A percentile compares a stretch with the other conserved stretches of the same genome.
phyloP scores from a whole-genome alignment of 2,113 vertebrate species.

The Notarius quadriscutis region DNA sequence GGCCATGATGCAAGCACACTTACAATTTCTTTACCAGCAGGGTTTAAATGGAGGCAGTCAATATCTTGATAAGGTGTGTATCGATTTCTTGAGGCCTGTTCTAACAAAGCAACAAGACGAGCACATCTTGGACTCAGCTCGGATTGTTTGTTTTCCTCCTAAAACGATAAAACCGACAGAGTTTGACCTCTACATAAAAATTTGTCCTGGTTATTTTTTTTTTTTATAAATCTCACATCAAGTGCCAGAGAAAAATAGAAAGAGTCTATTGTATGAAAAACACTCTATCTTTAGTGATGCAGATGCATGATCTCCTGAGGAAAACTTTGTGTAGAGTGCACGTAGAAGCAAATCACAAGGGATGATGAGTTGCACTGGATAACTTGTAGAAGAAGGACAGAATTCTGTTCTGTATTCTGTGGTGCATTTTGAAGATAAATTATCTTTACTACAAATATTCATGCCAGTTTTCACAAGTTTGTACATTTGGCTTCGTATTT shows the following conservation, averaged over 20 bases:
- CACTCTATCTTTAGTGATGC: not conserved
- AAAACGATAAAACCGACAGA: not conserved
- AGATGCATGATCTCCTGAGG: not conserved
- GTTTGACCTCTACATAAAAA: not conserved
- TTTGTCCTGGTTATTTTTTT: not conserved
- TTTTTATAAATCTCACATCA: no score
- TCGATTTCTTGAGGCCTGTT: constrained; percentile 1
- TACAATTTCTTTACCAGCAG: constrained; percentile 6
- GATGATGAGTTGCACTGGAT: not conserved
- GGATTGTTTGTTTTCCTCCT: not conserved
- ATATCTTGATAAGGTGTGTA: constrained; percentile 3
- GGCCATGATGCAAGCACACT: not conserved
- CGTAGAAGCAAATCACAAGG: not conserved
- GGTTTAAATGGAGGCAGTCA: not conserved
- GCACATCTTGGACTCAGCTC: constrained; percentile 30
- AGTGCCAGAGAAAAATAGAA: not conserved
- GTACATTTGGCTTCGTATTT: not conserved
- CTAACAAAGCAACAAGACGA: not conserved
- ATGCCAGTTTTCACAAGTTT: not conserved
- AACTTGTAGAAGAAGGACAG: not conserved
- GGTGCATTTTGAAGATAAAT: not conserved
- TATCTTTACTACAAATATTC: not conserved
- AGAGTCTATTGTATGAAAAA: not conserved
- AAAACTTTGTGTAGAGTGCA: not conserved
- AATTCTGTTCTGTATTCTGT: not conserved